Base-by-base conservation (phyloP, 2,888 invertebrate genomes). In the Sympetrum striolatum region DNA sequence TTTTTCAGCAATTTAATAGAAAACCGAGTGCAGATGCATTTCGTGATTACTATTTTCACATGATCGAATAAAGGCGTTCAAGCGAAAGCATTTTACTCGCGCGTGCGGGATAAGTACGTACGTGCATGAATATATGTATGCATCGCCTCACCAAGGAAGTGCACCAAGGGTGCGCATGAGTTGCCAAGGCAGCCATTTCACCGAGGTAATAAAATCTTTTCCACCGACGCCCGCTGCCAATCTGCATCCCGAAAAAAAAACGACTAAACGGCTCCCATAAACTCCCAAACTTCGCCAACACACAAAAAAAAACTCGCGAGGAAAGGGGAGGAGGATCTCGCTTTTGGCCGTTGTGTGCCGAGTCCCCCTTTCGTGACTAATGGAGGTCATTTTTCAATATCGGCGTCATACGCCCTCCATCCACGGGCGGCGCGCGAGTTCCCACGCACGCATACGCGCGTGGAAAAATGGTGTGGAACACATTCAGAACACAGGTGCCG, bases 371-470 rank as follows among this genome's bases (percentile, higher is more conserved):
- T 37, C 82, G 12, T 82, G 82, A 82, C 35, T 18, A 82, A 82
- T 60, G 31, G 82, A 18, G 31, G 58, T 35, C 35, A 82, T 82
- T 82, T 82, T 82, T 82, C 82, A 82, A 82, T 39, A 82, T 58
- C 53, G 82, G 53, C n/a, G 22, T 35, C 25, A 6, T 35, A 35
- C 31, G 18, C 35, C 22, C 18, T 14, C 18, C 22, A 8, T 53
- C 53, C 25, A 31, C 53, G 48, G 12, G 58, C 25, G 31, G 31
- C 35, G 2, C 22, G 6, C 39, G 53, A 15, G 18, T 14, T 35
- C 35, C 53, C 25, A 14, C 39, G 73, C 25, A 73, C 14, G 37
- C 37, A 39, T 12, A 44, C 44, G 44, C 44, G 44, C 44, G 4
- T 8, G 44, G 44, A 44, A 44, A 44, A 44, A 44, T 44, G 4